Conservation (phyloP, 2,888 invertebrate species). For the Dasypolia templi region DNA sequence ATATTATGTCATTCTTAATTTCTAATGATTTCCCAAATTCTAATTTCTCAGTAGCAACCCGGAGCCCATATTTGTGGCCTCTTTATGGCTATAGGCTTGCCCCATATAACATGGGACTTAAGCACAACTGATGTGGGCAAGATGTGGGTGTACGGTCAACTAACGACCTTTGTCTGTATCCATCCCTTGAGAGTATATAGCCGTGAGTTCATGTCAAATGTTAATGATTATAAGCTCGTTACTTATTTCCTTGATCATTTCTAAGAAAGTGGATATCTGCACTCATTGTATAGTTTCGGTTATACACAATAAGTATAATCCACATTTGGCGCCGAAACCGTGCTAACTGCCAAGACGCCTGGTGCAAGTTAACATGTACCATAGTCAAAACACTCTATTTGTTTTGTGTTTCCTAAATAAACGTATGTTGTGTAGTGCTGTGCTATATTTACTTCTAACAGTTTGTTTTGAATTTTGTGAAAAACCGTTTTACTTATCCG, state of each 20-base stretch:
- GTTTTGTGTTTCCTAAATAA: slow-evolving; percentile 48
- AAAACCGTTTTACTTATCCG: not conserved
- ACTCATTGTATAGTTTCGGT: slow-evolving; percentile 22
- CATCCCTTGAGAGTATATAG: no score
- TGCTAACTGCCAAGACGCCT: slow-evolving; percentile 50
- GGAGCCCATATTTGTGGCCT: not conserved
- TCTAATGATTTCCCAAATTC: not conserved
- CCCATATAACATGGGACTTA: not conserved
- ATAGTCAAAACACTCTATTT: slow-evolving; percentile 20
- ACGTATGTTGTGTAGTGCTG: slow-evolving; percentile 1
- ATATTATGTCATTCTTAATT: not conserved
- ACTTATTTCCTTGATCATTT: slow-evolving; percentile 4
- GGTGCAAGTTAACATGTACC: slow-evolving; percentile 5
- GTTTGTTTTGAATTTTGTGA: not conserved
- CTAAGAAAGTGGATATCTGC: slow-evolving; percentile 13
- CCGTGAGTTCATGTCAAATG: no score
- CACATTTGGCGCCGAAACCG: slow-evolving; percentile 44
- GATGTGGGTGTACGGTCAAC: not conserved
- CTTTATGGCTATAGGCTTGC: not conserved
- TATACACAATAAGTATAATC: slow-evolving; percentile 29
- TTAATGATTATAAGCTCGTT: not conserved
- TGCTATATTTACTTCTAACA: not conserved
- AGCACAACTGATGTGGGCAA: not conserved
- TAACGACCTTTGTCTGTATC: not conserved
- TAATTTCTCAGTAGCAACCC: not conserved